These are phyloP conservation scores for Pseudomyrmex concolor DNA, from an alignment of 1,140 invertebrate genomes.

Conservation along the genomic window DNA sequence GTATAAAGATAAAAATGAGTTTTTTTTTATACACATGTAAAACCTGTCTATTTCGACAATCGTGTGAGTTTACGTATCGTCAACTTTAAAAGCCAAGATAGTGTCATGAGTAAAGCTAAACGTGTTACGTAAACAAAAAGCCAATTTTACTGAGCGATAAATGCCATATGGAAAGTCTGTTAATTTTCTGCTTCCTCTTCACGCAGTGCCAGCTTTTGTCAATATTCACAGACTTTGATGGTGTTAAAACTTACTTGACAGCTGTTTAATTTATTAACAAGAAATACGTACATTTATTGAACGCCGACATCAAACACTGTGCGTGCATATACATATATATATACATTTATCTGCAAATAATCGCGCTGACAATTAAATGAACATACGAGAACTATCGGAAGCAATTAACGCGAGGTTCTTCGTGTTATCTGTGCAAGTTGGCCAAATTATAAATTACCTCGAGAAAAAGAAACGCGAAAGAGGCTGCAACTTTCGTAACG, in stretches of 20 bases:
- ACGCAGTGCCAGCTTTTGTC: conserved; percentile 24
- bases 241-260: conserved; percentile 27
- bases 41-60: conserved; percentile 2
- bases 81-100: conserved; percentile 42
- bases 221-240: conserved; percentile 21
- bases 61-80: conserved; percentile 9
- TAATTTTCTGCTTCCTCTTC: conserved; percentile 34
- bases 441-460: conserved; percentile 40
- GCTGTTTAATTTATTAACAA: conserved; percentile 36
- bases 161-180: conserved; percentile 53
- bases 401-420: conserved; percentile 3
- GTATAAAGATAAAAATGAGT: not conserved
- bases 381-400: not conserved
- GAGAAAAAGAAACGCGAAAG: conserved; percentile 46
- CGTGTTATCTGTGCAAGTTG: conserved; percentile 17
- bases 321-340: too few species aligned
- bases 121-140: conserved; percentile 56
- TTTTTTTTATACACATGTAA: conserved; percentile 15
- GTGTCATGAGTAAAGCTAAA: conserved; percentile 7
- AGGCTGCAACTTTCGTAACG: conserved; percentile 47
- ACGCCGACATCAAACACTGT: not conserved
- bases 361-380: not conserved
- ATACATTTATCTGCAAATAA: not conserved
- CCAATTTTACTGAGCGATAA: conserved; percentile 55
- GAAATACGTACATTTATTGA: conserved; percentile 19